Percentiles rank a stretch among this genome's conserved stretches.
These are phyloP conservation scores for Selenia dentaria DNA, from an alignment of 2,888 invertebrate species.

Conservation along the genomic window DNA sequence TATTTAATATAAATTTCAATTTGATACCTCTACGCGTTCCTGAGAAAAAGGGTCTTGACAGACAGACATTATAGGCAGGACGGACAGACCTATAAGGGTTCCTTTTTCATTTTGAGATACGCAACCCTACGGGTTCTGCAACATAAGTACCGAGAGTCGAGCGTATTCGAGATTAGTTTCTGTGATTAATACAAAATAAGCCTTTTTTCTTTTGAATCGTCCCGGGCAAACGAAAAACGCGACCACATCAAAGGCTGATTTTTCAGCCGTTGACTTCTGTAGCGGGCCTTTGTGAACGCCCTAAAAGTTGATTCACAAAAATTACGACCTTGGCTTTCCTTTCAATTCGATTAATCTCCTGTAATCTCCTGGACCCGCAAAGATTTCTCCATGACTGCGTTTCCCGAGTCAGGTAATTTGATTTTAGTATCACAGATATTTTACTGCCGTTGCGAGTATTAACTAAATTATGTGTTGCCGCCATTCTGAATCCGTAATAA, in stretches of 20 bases:
- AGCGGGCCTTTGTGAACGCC: constrained; percentile 33
- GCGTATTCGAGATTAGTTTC: constrained; percentile 52
- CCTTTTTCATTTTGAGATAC: too few species aligned
- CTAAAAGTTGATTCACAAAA: constrained; percentile 35
- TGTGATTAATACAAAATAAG: constrained; percentile 44
- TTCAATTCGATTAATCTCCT: constrained; percentile 35
- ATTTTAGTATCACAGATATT: constrained; percentile 34
- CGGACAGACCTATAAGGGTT: too few species aligned
- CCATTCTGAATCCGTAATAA: constrained; percentile 18
- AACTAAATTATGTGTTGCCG: constrained; percentile 23
- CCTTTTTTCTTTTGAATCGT: constrained; percentile 35
- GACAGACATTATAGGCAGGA: too few species aligned
- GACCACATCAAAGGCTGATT: constrained; percentile 41
- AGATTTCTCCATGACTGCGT: constrained; percentile 36
- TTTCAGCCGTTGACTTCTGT: constrained; percentile 35
- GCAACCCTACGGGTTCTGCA: constrained; percentile 54
- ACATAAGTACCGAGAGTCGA: constrained; percentile 48
- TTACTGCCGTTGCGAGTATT: constrained; percentile 31
- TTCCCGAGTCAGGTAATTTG: constrained; percentile 36
- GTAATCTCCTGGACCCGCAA: constrained; percentile 36
- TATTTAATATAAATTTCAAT: too few species aligned
- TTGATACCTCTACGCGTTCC: too few species aligned
- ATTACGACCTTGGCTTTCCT: constrained; percentile 31
- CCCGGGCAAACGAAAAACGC: constrained; percentile 38
- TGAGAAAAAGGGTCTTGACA: too few species aligned